Evolutionary conservation across 1,140 invertebrate species (phyloP), one percentile per base, ranked within the genome.

Genomic region (Procambarus clarkii): DNA sequence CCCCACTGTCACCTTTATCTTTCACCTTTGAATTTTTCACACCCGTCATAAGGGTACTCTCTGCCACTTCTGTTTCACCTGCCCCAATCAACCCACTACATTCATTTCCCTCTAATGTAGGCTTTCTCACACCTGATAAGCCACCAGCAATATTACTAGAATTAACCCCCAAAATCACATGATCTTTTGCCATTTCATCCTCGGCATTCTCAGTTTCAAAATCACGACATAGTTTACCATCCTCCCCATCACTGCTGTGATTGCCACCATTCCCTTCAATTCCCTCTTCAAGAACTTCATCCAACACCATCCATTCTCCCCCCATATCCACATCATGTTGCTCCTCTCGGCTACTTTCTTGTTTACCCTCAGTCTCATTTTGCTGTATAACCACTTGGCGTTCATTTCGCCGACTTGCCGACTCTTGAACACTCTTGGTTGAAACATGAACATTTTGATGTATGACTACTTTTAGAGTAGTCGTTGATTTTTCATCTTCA

Each of bases 271-370:
- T 74, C 69, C 69, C 69, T 74, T 88, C 86, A 71, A 9, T 69
- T 44, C 24, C 79, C 13, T 88, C 86, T 5, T 48, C 86, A 54
- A n/a, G n/a, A 45, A 89, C 87, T 58, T 89, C 78, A 76, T 89
- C 87, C 48, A 89, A 69, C 8, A 89, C 80, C 87, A 89, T 89
- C 87, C 87, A 89, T 60, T 89, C 87, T 24, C 80, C 87, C 44
- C 13, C 80, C 69, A 82, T 18, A 13, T 44, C 64, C 3, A 82
- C 87, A 44, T 81, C 87, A 15, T 21, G 21, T 9, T 50, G 60
- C 15, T 76, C 79, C 60, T 71, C 60, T 18, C 21, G 64, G 64
- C 3, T 69, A 69, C 11, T 15, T 18, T 21, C 21, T 11, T 85
- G 24, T 44, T 71, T 44, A 2, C 45, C 48, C 15, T 45, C 64